phyloP scores from a whole-genome alignment of 2,888 invertebrate species.

The Drosophila merina region DNA sequence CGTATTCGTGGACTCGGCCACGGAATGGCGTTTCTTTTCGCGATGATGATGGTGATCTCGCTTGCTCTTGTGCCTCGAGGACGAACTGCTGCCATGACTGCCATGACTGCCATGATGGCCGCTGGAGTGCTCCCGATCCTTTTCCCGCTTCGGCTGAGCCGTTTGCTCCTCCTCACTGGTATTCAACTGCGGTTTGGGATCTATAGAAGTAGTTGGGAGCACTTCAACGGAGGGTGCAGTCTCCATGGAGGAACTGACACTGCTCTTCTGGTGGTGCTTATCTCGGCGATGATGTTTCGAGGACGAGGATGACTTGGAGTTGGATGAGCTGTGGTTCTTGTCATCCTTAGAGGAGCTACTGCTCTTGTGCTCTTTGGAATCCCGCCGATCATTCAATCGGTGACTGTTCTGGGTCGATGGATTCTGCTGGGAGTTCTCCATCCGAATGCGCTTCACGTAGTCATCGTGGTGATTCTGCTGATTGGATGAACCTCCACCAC shows the following conservation, averaged over 20 bases:
- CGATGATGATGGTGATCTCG: slow-evolving; percentile 81
- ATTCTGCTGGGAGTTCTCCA: slow-evolving; percentile 64
- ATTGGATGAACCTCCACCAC: slow-evolving; percentile 19
- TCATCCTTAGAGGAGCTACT: slow-evolving; percentile 61
- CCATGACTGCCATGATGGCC: slow-evolving; percentile 60
- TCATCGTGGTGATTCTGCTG: slow-evolving; percentile 72
- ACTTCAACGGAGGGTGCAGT: slow-evolving; percentile 27
- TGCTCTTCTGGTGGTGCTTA: slow-evolving; percentile 82
- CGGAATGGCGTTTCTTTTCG: slow-evolving; percentile 82
- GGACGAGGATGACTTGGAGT: slow-evolving; percentile 56
- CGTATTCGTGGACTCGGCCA: slow-evolving; percentile 69
- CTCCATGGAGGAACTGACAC: slow-evolving; percentile 41
- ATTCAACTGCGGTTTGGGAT: slow-evolving; percentile 39
- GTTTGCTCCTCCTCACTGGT: slow-evolving; percentile 71
- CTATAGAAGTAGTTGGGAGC: slow-evolving; percentile 8
- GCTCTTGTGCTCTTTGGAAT: slow-evolving; percentile 55
- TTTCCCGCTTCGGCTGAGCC: slow-evolving; percentile 57
- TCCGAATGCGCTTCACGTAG: slow-evolving; percentile 80
- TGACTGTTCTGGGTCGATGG: slow-evolving; percentile 39
- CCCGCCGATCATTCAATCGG: slow-evolving; percentile 67
- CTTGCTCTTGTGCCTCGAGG: slow-evolving; percentile 80
- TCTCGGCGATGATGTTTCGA: slow-evolving; percentile 71
- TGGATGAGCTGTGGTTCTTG: slow-evolving; percentile 30
- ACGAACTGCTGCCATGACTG: slow-evolving; percentile 65
- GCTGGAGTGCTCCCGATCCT: slow-evolving; percentile 37